Evolutionary conservation across 2,113 vertebrate species (phyloP).

Genomic region (Ibidorhyncha struthersii): DNA sequence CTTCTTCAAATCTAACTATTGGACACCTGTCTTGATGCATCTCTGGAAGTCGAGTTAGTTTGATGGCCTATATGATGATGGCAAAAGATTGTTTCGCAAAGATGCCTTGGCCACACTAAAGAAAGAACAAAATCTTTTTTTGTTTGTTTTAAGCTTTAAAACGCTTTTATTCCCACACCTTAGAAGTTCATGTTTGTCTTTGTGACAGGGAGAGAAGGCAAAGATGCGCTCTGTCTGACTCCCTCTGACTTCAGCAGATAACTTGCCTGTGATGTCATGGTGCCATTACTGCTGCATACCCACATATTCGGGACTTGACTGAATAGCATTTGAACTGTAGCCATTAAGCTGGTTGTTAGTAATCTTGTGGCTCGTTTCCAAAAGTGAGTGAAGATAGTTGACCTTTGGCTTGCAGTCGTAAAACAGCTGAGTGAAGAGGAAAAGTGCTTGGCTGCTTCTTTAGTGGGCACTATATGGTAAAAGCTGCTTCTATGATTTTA

Average conservation of each 20-base stretch:
- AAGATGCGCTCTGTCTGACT: not conserved
- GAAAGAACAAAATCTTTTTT: not conserved
- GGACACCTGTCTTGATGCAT: not conserved
- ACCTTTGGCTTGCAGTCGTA: conserved; percentile 67
- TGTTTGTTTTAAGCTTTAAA: too few relatives aligned
- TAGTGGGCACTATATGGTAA: not conserved
- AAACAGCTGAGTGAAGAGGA: conserved; percentile 63
- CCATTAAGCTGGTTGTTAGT: conserved; percentile 72
- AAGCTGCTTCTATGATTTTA: not conserved
- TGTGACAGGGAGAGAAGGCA: not conserved
- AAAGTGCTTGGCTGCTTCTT: conserved; percentile 9
- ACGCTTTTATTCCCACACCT: not conserved
- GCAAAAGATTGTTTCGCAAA: not conserved
- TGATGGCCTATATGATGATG: not conserved
- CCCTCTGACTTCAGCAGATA: conserved; percentile 54
- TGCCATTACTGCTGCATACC: conserved; percentile 53
- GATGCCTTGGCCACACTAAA: not conserved
- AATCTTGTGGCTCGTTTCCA: conserved; percentile 74
- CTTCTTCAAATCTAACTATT: not conserved
- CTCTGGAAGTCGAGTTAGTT: not conserved
- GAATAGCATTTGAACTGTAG: conserved; percentile 61
- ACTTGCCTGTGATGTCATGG: conserved; percentile 65
- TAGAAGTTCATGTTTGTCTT: not conserved
- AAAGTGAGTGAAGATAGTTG: conserved; percentile 62
- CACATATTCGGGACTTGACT: not conserved